Conservation (phyloP, 2,113 vertebrate species). For the Podocnemis expansa region DNA sequence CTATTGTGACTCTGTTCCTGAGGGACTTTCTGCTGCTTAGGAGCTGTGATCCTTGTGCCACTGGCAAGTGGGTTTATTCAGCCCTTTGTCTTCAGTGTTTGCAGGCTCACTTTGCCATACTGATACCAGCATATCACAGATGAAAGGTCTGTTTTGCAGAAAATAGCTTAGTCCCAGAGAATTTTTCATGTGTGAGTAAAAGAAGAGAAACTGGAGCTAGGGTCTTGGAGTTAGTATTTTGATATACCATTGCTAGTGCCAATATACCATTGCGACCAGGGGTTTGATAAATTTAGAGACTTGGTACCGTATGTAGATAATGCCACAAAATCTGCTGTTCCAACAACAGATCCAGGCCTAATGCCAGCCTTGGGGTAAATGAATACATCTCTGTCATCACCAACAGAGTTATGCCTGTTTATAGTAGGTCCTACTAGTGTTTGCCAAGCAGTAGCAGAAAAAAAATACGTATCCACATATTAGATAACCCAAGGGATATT, state of each 20-base stretch:
- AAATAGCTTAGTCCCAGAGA: background rate
- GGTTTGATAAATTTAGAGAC: background rate
- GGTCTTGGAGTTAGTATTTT: background rate
- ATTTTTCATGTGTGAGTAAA: background rate
- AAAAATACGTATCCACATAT: background rate
- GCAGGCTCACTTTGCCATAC: background rate
- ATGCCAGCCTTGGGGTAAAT: background rate
- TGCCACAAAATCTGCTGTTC: background rate
- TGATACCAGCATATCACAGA: background rate
- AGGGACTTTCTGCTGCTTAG: background rate
- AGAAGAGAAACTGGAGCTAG: background rate
- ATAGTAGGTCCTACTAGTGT: background rate
- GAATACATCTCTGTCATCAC: slow-evolving; percentile 51
- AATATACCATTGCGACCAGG: background rate
- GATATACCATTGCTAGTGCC: background rate
- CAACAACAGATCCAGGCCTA: background rate
- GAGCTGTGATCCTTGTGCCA: background rate
- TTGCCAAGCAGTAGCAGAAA: background rate
- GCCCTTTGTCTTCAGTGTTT: background rate
- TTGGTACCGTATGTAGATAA: background rate
- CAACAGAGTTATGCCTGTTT: background rate
- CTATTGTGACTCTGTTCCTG: background rate
- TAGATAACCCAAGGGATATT: slow-evolving; percentile 33
- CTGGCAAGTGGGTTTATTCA: background rate
- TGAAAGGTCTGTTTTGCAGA: background rate